Conservation (phyloP, 2,888 invertebrate genomes). For the Anagyrus pseudococci region DNA sequence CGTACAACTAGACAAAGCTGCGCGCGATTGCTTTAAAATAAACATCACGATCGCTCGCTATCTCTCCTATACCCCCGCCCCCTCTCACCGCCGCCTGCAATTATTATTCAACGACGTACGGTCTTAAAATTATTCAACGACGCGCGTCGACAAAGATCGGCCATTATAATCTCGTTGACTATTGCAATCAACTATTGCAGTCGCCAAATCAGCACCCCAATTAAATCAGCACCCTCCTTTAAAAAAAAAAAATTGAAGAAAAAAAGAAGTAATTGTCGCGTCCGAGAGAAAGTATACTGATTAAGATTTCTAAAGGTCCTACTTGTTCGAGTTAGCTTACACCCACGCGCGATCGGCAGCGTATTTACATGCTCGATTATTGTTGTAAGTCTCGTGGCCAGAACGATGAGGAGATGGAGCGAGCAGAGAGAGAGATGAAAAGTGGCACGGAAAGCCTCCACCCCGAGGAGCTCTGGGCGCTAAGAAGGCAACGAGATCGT, state of each 20-base stretch:
- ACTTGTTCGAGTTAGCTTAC: neutral
- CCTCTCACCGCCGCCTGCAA: too few species aligned
- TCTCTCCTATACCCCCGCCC: too few species aligned
- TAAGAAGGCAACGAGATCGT: slow-evolving; percentile 39
- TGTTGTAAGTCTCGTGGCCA: too few species aligned
- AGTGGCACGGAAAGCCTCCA: neutral
- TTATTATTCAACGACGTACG: too few species aligned
- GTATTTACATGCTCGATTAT: too few species aligned
- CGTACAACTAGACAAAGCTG: too few species aligned
- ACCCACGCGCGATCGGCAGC: neutral
- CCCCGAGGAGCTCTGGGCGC: slow-evolving; percentile 1
- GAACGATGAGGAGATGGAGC: neutral
- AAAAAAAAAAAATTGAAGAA: too few species aligned
- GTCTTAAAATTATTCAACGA: too few species aligned
- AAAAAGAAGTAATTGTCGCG: neutral
- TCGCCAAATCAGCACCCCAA: too few species aligned
- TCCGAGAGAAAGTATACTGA: neutral
- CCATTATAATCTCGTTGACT: neutral
- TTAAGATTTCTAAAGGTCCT: neutral
- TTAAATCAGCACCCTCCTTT: too few species aligned
- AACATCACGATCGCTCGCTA: too few species aligned
- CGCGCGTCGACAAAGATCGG: neutral
- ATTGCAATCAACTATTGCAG: neutral
- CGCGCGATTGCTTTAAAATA: too few species aligned
- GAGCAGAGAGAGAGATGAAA: neutral